Evolutionary conservation across 2,797 vertebrate genomes (phyloP), one percentile per base, ranked within the genome.

Genomic region (Scolopax rusticola): DNA sequence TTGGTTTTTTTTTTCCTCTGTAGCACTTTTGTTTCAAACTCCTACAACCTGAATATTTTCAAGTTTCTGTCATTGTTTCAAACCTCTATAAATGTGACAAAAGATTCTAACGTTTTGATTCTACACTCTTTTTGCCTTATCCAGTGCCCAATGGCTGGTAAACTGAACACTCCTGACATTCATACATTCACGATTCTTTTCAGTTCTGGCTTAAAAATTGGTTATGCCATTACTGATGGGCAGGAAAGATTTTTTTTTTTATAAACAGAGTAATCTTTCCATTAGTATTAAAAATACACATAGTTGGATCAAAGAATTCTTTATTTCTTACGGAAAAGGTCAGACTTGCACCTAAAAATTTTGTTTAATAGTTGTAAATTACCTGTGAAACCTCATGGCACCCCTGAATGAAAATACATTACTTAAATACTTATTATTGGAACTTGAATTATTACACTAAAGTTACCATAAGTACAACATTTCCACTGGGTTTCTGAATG

Each of bases 1-100:
- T 23, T 9, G 2, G 1, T 4, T 2, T 14, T 41, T 14, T 41
- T 15, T n/a, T 25, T 43, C 4, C 2, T 68, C 56, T 18, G 4
- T 6, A 79, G 9, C 9, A 48, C 30, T 81, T 85, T 16, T 32
- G 4, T 12, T 80, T 43, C 10, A 16, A 48, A 21, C 11, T 40
- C 51, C 6, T 0, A 21, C 11, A 67, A 63, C 19, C 9, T 15
- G 4, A 68, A 25, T 41, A 18, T 50, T 70, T 77, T 56, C 38
- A 5, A 21, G 9, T 83, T 81, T 94, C 79, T 71, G 19, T 20
- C 3, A 6, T 25, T 61, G 8, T 57, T 40, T 43, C 63, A 87
- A 53, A 13, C 8, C 6, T 30, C 4, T 67, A 63, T 57, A 50
- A 77, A 71, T 1, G 4, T 51, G 19, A 43, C 48, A 83, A 16